A percentile compares a stretch with the other conserved stretches of the same genome.
These are phyloP conservation scores for Esperia sulphurella DNA, from an alignment of 2,888 invertebrate genomes.

Conservation along the genomic window DNA sequence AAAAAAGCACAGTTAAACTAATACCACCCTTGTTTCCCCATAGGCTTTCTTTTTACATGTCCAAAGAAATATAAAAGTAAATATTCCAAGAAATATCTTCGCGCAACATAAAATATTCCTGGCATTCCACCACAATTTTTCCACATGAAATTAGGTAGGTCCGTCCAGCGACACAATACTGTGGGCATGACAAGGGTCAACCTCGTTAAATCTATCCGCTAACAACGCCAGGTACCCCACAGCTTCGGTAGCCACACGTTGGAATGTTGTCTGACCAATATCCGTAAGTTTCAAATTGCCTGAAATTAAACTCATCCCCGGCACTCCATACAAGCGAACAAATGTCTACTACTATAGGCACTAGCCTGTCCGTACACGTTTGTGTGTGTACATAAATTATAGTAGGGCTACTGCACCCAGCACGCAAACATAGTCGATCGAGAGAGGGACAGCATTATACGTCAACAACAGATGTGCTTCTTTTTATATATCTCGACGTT, in stretches of 20 bases:
- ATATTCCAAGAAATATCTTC: not conserved
- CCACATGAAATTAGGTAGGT: constrained; percentile 38
- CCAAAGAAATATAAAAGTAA: not conserved
- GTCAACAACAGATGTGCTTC: too few species aligned
- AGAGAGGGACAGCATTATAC: too few species aligned
- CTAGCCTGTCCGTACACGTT: too few species aligned
- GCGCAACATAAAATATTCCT: constrained; percentile 22
- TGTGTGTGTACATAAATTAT: too few species aligned
- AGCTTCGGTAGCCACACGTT: not conserved
- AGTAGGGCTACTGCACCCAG: too few species aligned
- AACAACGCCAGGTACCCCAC: constrained; percentile 12
- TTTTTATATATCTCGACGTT: too few species aligned
- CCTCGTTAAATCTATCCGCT: constrained; percentile 50
- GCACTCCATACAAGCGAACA: too few species aligned
- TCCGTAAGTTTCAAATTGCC: constrained; percentile 6
- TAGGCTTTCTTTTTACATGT: not conserved
- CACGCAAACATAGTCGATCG: too few species aligned
- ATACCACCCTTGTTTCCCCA: too few species aligned
- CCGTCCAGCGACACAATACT: constrained; percentile 33
- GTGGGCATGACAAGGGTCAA: constrained; percentile 49
- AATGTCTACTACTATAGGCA: too few species aligned
- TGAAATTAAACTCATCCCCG: too few species aligned
- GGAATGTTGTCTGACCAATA: constrained; percentile 9
- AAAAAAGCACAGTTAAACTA: too few species aligned
- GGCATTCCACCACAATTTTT: constrained; percentile 35